A percentile compares a stretch with the other conserved stretches of the same genome.
Evolutionary conservation across 2,888 invertebrate genomes (phyloP).

Genomic region (Idaea biselata): DNA sequence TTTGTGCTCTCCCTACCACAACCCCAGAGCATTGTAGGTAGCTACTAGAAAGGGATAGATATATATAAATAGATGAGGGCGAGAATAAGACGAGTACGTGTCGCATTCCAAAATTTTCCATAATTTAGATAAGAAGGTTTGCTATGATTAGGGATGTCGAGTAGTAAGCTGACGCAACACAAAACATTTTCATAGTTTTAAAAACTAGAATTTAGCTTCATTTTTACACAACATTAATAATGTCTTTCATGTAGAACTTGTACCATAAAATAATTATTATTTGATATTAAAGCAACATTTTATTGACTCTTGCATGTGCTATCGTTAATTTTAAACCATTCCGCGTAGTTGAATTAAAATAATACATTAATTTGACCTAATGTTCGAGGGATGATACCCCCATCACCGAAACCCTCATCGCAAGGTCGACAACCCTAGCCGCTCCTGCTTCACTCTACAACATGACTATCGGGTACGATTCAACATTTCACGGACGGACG

Average conservation of each 20-base stretch:
- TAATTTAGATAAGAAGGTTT: slow-evolving; percentile 78
- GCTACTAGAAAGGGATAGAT: slow-evolving; percentile 51
- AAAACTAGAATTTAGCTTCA: neutral
- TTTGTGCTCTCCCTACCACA: slow-evolving; percentile 71
- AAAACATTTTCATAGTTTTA: neutral
- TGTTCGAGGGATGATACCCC: slow-evolving; percentile 26
- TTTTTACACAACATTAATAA: neutral
- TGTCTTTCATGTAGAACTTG: neutral
- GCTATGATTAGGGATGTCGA: slow-evolving; percentile 75
- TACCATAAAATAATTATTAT: neutral
- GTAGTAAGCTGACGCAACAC: neutral
- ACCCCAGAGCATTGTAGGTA: slow-evolving; percentile 66
- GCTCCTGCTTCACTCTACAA: slow-evolving; percentile 28
- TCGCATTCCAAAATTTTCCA: slow-evolving; percentile 79
- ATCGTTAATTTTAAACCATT: neutral
- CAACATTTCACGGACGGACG: slow-evolving; percentile 52
- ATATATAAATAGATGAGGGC: slow-evolving; percentile 37
- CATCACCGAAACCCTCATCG: slow-evolving; percentile 28
- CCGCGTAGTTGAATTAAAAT: slow-evolving; percentile 10
- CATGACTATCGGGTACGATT: slow-evolving; percentile 55
- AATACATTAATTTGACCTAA: neutral
- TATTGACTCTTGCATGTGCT: neutral
- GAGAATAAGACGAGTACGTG: slow-evolving; percentile 54
- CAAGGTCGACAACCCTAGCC: slow-evolving; percentile 45
- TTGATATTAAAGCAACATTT: neutral